These are phyloP conservation scores for Creontiades dilutus DNA, from an alignment of 2,888 invertebrate species.

Conservation along the genomic window DNA sequence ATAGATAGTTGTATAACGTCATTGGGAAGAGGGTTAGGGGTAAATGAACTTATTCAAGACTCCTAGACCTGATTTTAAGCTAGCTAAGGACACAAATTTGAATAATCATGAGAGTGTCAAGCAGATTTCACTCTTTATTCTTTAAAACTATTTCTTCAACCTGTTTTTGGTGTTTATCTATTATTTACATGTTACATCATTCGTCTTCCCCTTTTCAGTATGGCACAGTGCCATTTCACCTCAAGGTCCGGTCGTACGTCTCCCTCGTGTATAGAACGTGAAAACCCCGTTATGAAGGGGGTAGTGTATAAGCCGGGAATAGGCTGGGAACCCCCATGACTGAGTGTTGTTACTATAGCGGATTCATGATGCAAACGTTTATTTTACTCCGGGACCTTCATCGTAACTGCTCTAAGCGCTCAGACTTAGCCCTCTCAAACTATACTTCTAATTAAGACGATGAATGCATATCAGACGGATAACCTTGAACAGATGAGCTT, in stretches of 20 bases:
- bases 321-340: slow-evolving; percentile 48
- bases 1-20: no score
- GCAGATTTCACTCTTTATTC: no score
- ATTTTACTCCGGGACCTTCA: not conserved
- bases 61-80: no score
- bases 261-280: not conserved
- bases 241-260: slow-evolving; percentile 17
- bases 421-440: not conserved
- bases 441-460: not conserved
- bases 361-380: not conserved
- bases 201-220: slow-evolving; percentile 37
- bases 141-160: no score
- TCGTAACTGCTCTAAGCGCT: not conserved
- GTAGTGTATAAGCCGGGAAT: slow-evolving; percentile 12
- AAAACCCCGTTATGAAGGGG: slow-evolving; percentile 8
- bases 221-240: slow-evolving; percentile 49
- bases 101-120: no score
- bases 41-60: no score
- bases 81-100: no score
- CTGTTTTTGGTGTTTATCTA: no score
- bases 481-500: no score
- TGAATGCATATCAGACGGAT: no score
- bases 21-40: no score
- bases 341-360: not conserved
- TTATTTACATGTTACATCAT: slow-evolving; percentile 30